Base-by-base conservation (phyloP, 2,113 vertebrate genomes). In the Notiomystis cincta region DNA sequence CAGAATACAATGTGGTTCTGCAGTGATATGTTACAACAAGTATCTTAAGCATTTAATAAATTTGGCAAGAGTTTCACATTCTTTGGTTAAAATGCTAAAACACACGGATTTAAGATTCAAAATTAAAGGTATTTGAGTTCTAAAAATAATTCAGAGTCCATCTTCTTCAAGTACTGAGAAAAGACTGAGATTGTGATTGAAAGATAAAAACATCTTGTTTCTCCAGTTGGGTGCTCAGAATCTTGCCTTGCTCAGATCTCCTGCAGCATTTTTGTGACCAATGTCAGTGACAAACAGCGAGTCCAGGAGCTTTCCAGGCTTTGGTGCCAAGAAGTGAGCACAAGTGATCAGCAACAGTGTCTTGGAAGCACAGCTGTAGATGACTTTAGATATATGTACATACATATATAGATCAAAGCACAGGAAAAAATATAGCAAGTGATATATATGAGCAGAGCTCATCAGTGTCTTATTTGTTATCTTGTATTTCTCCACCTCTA, bases 31-130 rank as follows among this genome's bases (percentile, higher is more conserved):
- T 66, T 82, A 76, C 40, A 64, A 67, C 75, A 86, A 67, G 4
- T 44, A 35, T 33, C 56, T 48, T 50, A 64, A 53, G 17, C 18
- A 40, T 71, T 87, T 75, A 48, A 23, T 44, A 75, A 31, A 70
- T 76, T 65, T 84, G 64, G 38, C 89, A 82, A 0, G 0, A 56
- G 48, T 89, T 67, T 64, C 3, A 51, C 70, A 78, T 71, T 92
- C 80, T 95, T 91, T 94, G 81, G 87, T 87, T 79, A 87, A 87
- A 94, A 94, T 50, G 38, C 15, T 91, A 67, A 62, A 6, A 33
- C 0, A 2, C 0, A 1, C 1, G 0, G 15, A 60, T 76, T 82
- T 75, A 61, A 64, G 30, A 60, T 58, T 82, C 47, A 79, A 67
- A 79, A 67, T 48, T 19, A 69, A 71, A 82, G 24, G 18, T 40